Evolutionary conservation across 2,797 vertebrate genomes (phyloP).

Genomic region (Myotis planiceps): DNA sequence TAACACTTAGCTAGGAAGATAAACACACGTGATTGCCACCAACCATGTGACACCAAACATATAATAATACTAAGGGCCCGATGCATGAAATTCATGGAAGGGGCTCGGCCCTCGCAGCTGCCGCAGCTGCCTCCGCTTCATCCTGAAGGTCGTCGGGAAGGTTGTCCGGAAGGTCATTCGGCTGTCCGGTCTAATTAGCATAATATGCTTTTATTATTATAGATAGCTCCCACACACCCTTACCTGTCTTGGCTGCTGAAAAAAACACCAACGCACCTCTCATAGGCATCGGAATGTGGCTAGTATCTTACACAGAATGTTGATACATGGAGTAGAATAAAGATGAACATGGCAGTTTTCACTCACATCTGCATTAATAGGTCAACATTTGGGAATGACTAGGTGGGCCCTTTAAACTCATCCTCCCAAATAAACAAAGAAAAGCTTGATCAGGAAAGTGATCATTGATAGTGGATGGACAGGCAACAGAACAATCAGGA

Average conservation of each 20-base stretch:
- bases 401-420: background rate
- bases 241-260: background rate
- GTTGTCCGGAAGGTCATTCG: no score
- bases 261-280: background rate
- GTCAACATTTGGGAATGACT: background rate
- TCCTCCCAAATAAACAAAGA: background rate
- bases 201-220: no score
- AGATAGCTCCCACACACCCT: background rate
- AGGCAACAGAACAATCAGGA: background rate
- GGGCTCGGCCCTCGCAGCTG: no score
- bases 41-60: background rate
- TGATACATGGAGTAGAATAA: background rate
- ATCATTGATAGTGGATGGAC: background rate
- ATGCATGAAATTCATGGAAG: no score
- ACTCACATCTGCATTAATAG: background rate
- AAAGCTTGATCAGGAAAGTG: background rate
- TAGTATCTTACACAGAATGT: background rate
- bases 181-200: no score
- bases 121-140: no score
- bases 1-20: background rate
- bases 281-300: background rate
- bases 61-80: background rate
- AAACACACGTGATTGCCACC: background rate
- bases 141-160: no score
- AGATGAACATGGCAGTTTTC: background rate